Evolutionary conservation across 2,113 vertebrate species (phyloP), one percentile per base, ranked within the genome.

Genomic region (Pterocles burchelli): DNA sequence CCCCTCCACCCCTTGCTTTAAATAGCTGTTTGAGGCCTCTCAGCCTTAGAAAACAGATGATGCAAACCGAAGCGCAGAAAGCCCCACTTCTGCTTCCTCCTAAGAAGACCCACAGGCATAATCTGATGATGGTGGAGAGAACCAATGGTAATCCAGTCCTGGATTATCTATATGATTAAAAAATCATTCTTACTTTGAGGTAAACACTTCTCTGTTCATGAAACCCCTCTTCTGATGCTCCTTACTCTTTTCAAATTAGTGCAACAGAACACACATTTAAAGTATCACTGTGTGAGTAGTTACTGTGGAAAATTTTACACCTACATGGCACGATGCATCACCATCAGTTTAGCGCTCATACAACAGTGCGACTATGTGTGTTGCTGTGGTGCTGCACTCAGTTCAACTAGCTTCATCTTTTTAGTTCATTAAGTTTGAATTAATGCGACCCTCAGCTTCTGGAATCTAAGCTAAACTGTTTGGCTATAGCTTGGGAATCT

Each of bases 181-280:
- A 67, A 36, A 10, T 4, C 38, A 34, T 12, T 78, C 10, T 66
- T 45, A 21, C 25, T 41, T 70, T 34, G 33, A 51, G 17, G 19
- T 7, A 85, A 14, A 0, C 7, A 81, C 52, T 8, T 46, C 54
- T 13, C 17, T 51, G 46, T 7, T 48, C 29, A 49, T 2, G 1
- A 62, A 74, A 81, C 10, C 21, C 13, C 19, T 87, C 36, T 65
- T 52, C 20, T 52, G 26, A 58, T 31, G 24, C n/a, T 77, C 7
- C 20, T 34, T 24, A 11, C 12, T 74, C 16, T 68, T 90, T 71
- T 46, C 31, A 49, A 58, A 41, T 2, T 28, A 45, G 18, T 38
- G 24, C 11, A 62, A 72, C 6, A 90, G 43, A 80, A 48, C 0
- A 0, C 3, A 41, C 0, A 1, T 18, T 62, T 74, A 31, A 77